Evolutionary conservation across 2,797 vertebrate species (phyloP).

Genomic region (Scolopax rusticola): DNA sequence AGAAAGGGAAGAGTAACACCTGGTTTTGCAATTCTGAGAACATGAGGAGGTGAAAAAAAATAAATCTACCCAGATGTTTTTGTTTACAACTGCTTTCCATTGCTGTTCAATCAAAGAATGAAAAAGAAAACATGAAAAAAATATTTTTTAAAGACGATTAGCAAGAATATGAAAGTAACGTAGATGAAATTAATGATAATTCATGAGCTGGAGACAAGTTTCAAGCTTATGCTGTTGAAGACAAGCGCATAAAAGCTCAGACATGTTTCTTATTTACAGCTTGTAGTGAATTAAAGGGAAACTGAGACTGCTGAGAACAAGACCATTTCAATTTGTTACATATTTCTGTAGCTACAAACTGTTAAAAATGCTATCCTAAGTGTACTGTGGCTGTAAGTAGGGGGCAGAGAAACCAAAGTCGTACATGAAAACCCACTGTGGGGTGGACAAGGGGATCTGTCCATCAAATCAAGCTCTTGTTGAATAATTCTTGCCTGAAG

Average conservation of each 20-base stretch:
- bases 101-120: background rate
- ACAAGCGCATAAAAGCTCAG: background rate
- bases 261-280: background rate
- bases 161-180: background rate
- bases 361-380: background rate
- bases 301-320: background rate
- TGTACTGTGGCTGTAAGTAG: background rate
- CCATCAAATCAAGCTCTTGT: background rate
- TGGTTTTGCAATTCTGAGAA: background rate
- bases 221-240: background rate
- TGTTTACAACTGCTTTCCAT: background rate
- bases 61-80: background rate
- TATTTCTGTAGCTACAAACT: background rate
- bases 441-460: background rate
- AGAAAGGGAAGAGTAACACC: background rate
- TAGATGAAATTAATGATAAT: background rate
- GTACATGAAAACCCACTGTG: background rate
- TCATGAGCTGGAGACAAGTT: background rate
- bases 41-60: background rate
- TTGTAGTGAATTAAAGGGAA: background rate
- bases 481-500: background rate
- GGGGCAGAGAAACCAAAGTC: accelerated
- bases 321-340: background rate
- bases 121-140: background rate
- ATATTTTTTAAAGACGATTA: background rate